Conservation (phyloP, 92 coral and sea anemone genomes). For the Paramuricea clavata region DNA sequence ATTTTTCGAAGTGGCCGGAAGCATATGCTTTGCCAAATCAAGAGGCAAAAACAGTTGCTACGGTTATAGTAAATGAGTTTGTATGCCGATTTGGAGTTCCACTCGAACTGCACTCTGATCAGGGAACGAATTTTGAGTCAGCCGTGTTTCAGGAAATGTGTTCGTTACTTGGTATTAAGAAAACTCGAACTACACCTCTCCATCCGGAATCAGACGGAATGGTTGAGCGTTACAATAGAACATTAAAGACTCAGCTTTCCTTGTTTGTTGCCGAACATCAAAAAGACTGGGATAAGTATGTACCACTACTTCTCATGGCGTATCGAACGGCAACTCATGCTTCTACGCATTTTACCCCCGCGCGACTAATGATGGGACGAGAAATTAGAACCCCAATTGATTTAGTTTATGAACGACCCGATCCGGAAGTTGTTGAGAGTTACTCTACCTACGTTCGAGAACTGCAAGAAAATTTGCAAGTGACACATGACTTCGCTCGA, state of each 20-base stretch:
- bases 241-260: conserved; percentile 6
- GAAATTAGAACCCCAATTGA: neutral
- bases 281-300: neutral
- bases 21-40: conserved; percentile 63
- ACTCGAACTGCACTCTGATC: conserved; percentile 30
- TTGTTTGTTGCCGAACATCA: conserved; percentile 19
- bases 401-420: conserved; percentile 20
- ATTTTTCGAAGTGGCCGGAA: conserved; percentile 45
- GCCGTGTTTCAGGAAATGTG: conserved; percentile 34
- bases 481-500: conserved; percentile 17
- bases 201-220: conserved; percentile 34
- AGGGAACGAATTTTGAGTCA: conserved; percentile 30
- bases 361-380: neutral
- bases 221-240: conserved; percentile 12
- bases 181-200: conserved; percentile 18
- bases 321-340: neutral
- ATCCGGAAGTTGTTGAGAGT: no score
- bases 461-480: conserved; percentile 22
- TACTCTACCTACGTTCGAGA: neutral
- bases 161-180: conserved; percentile 3
- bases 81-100: conserved; percentile 29
- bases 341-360: neutral
- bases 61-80: conserved; percentile 20
- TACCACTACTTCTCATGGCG: conserved; percentile 6
- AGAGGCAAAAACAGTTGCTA: conserved; percentile 26